Evolutionary conservation across 2,113 vertebrate genomes (phyloP), one percentile per base, ranked within the genome.

Genomic region (Notothenia coriiceps): DNA sequence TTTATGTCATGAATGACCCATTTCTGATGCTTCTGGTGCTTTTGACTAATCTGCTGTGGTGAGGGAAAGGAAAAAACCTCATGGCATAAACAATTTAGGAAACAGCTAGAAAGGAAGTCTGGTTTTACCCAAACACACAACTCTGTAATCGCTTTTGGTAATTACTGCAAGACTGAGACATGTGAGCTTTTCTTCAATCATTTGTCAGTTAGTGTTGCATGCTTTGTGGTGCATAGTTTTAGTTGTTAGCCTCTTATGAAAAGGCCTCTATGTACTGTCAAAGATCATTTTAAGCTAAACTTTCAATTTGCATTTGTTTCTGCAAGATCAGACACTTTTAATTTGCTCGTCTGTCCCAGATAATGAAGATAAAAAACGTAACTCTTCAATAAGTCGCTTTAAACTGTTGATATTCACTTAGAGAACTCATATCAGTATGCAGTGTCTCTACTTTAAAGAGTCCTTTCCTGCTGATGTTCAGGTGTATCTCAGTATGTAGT

Each of bases 121-220:
- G 13, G 33, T 10, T 47, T 18, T 18, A 35, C 49, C 22, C 5
- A 18, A 61, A 74, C 22, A 20, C 63, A 44, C 25, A 40, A 17
- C 14, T 56, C 40, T 72, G 25, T 55, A 73, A 68, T 77, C 62
- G 5, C 47, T 50, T 72, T 78, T 33, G 40, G 55, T 68, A 62
- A 73, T 83, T 83, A 43, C 55, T 33, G 9, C 56, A 66, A 77
- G 54, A 47, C 10, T 40, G 35, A 61, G 12, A 3, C 40, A 10
- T 8, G 4, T 15, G 3, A 62, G 54, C 35, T 40, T 44, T 71
- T 61, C 2, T 55, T 59, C 65, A 22, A 6, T 61, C n/a, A 54
- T 5, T 51, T 43, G 25, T 15, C 8, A 40, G 35, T 40, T 6
- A 7, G 35, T 40, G 5, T 40, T 40, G 35, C 0, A 1, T 20